Base-by-base conservation (phyloP, 2,797 vertebrate genomes). In the Sebastes trivittatus region DNA sequence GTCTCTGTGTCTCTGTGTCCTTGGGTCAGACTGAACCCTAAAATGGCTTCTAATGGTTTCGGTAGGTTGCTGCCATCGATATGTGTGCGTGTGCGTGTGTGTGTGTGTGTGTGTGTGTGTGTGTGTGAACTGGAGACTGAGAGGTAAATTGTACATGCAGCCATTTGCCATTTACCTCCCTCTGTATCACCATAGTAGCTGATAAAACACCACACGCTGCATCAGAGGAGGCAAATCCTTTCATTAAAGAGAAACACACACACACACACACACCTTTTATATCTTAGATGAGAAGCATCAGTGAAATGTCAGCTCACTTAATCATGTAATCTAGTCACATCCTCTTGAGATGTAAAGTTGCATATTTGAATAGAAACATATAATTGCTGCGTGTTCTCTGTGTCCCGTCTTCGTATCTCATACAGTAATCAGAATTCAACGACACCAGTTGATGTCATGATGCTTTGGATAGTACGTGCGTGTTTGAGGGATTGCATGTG, bases 1-100 rank as follows among this genome's bases (percentile, higher is more conserved):
- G 18, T n/a, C 20, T 52, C 20, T 10, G 20, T 46, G 16, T 46
- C 16, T 0, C 0, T 0, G 42, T 42, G 38, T 16, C 14, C 38
- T 42, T 0, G 6, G 38, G 38, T 42, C 38, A 20, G 16, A 46
- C 42, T 46, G 42, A 46, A 46, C 7, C 42, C 42, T 46, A 20
- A 42, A 18, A 46, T 46, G 42, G 42, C 42, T 46, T 46, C 16
- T 0, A 46, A 18, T 18, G 42, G 42, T 20, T 46, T 46, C 3
- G 16, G 16, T 46, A 20, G 42, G 42, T 46, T 46, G 42, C 42
- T 46, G 14, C 16, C 42, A 46, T 46, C 16, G 16, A 0, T 42
- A 6, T 42, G 38, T 16, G 38, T 42, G 38, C 0, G 38, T 46
- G 38, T 42, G 2, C 0, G 4, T 42, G 13, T 42, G 38, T 1